A percentile compares a stretch with the other conserved stretches of the same genome.
phyloP scores from a whole-genome alignment of 2,888 invertebrate genomes.

The Lapara coniferarum region DNA sequence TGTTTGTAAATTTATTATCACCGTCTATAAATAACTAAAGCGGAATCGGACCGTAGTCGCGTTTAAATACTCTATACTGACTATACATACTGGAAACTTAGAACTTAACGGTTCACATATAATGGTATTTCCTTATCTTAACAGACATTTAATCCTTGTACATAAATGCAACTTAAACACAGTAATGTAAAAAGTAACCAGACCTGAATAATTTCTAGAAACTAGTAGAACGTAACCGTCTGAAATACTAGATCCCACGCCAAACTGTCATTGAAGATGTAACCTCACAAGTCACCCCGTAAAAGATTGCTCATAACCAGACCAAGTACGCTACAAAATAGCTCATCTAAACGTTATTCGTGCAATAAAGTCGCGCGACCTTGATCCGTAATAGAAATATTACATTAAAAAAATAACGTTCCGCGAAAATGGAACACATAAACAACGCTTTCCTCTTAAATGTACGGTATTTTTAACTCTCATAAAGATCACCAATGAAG shows the following conservation, averaged over 20 bases:
- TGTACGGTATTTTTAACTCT: conserved; percentile 43
- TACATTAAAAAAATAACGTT: conserved; percentile 26
- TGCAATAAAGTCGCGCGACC: conserved; percentile 25
- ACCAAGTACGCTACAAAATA: conserved; percentile 5
- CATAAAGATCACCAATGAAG: conserved; percentile 50
- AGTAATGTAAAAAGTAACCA: neutral
- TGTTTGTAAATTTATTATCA: too few relatives aligned
- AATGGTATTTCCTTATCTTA: too few relatives aligned
- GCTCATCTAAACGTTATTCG: conserved; percentile 3
- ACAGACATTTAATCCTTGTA: too few relatives aligned
- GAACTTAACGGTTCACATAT: too few relatives aligned
- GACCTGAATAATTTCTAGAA: neutral
- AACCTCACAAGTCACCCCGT: conserved; percentile 1
- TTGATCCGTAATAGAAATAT: conserved; percentile 27
- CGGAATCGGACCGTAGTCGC: too few relatives aligned
- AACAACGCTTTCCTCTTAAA: conserved; percentile 42
- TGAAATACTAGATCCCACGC: conserved; percentile 4
- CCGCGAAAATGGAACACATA: conserved; percentile 21
- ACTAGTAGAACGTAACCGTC: neutral
- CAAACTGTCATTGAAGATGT: neutral
- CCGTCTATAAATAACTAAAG: too few relatives aligned
- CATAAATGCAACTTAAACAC: neutral
- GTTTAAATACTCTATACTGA: too few relatives aligned
- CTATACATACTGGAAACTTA: too few relatives aligned
- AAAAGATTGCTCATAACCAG: conserved; percentile 5